These are phyloP conservation scores for Helicoverpa assulta DNA, from an alignment of 2,888 invertebrate genomes.

Conservation along the genomic window DNA sequence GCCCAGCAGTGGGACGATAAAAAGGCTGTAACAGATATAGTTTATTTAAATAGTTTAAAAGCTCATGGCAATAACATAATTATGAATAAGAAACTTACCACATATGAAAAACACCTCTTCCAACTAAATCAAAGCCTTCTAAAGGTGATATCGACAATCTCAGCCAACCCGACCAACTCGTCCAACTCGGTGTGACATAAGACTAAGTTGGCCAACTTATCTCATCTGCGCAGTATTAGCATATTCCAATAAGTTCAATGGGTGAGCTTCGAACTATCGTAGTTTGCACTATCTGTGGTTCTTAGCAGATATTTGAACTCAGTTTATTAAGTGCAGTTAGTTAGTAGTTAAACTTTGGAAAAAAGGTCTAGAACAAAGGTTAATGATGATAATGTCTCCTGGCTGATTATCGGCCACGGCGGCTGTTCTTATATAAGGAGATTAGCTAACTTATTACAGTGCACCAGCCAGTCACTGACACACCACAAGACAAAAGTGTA, in stretches of 20 bases:
- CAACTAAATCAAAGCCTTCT: slow-evolving; percentile 30
- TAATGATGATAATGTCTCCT: too few relatives aligned
- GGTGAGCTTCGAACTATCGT: slow-evolving; percentile 34
- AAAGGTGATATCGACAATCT: slow-evolving; percentile 46
- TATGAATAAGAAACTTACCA: too few relatives aligned
- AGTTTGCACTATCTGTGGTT: slow-evolving; percentile 32
- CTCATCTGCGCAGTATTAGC: slow-evolving; percentile 58
- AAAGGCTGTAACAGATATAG: too few relatives aligned
- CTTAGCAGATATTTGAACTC: slow-evolving; percentile 46
- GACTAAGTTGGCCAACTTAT: slow-evolving; percentile 56
- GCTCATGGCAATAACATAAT: too few relatives aligned
- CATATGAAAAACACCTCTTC: slow-evolving; percentile 6
- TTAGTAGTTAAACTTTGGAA: slow-evolving; percentile 13
- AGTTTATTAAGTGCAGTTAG: slow-evolving; percentile 23
- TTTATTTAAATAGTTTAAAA: too few relatives aligned
- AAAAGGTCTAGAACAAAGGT: background rate
- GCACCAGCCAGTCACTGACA: too few relatives aligned
- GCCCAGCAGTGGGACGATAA: too few relatives aligned
- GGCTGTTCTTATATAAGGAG: too few relatives aligned
- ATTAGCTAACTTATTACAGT: too few relatives aligned
- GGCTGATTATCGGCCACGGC: too few relatives aligned
- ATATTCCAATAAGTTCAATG: slow-evolving; percentile 60
- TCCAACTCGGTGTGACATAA: slow-evolving; percentile 22
- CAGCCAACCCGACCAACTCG: slow-evolving; percentile 12
- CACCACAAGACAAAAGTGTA: too few relatives aligned